Percentiles rank a stretch among this genome's conserved stretches.
phyloP scores from a whole-genome alignment of 2,113 vertebrate species.

The Grammomys dolichurus region DNA sequence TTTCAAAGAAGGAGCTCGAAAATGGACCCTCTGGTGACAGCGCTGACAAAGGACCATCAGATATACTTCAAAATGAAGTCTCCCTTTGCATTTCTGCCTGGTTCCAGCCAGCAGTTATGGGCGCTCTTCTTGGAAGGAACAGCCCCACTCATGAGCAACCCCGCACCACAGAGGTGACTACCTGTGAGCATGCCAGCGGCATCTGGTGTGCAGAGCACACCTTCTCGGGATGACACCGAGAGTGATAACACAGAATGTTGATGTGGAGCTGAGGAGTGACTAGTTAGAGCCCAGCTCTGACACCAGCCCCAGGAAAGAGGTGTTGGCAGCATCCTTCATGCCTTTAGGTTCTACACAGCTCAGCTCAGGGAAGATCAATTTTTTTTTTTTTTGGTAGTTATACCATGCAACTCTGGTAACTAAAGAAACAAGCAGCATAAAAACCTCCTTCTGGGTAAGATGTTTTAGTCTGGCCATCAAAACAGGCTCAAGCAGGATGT shows the following conservation, averaged over 20 bases:
- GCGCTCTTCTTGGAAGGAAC: background rate
- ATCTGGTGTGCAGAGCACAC: conserved; percentile 75
- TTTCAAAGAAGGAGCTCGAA: conserved; percentile 81
- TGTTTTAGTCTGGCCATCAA: conserved; percentile 33
- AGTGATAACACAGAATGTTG: conserved; percentile 76
- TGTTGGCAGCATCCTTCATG: conserved; percentile 5
- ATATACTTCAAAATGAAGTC: conserved; percentile 65
- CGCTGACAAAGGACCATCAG: conserved; percentile 79
- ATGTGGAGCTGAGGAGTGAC: conserved; percentile 57
- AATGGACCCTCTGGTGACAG: conserved; percentile 82
- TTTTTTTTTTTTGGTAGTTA: conserved; percentile 51
- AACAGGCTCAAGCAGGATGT: conserved; percentile 50
- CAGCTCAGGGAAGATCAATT: conserved; percentile 59
- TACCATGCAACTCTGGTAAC: conserved; percentile 60
- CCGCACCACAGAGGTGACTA: conserved; percentile 48
- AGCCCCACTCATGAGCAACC: conserved; percentile 22
- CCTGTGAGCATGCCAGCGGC: background rate
- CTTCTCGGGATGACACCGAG: conserved; percentile 46
- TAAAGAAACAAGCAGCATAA: background rate
- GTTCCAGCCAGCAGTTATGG: conserved; percentile 64
- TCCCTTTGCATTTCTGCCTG: conserved; percentile 42
- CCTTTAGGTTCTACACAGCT: conserved; percentile 51
- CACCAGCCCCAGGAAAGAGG: conserved; percentile 62
- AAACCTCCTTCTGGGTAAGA: conserved; percentile 53
- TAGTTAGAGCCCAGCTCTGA: conserved; percentile 58